A percentile compares a stretch with the other conserved stretches of the same genome.
phyloP scores from a whole-genome alignment of 1,140 invertebrate genomes.

The Epicauta chinensis region DNA sequence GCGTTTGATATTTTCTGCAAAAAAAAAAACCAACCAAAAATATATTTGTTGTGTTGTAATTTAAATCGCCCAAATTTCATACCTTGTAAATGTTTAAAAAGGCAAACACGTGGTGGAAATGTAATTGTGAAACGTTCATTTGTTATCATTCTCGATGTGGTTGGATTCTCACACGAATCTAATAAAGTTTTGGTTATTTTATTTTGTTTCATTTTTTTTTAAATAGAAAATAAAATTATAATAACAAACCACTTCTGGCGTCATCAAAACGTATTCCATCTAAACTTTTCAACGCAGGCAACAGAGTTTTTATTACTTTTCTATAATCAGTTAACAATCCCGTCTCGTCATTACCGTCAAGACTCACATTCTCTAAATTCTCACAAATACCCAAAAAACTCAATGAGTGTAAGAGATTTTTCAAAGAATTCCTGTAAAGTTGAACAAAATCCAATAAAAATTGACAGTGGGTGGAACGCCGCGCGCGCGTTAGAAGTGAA shows the following conservation, averaged over 20 bases:
- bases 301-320: slow-evolving; percentile 36
- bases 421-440: slow-evolving; percentile 41
- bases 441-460: no score
- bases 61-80: no score
- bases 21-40: no score
- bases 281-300: slow-evolving; percentile 42
- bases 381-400: slow-evolving; percentile 44
- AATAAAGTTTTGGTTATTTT: no score
- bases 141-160: neutral
- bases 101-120: slow-evolving; percentile 8
- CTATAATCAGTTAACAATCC: slow-evolving; percentile 37
- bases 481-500: no score
- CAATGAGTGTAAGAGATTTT: slow-evolving; percentile 37
- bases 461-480: no score
- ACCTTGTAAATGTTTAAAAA: no score
- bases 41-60: no score
- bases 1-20: no score
- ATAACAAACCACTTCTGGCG: no score
- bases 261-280: slow-evolving; percentile 33
- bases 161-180: neutral
- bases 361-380: slow-evolving; percentile 40
- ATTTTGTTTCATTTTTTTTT: no score
- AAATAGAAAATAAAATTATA: no score
- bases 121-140: neutral
- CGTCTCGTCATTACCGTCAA: slow-evolving; percentile 44